Percentiles rank a stretch among this genome's conserved stretches.
These are phyloP conservation scores for Hippolais icterina DNA, from an alignment of 2,113 vertebrate species.

Conservation along the genomic window DNA sequence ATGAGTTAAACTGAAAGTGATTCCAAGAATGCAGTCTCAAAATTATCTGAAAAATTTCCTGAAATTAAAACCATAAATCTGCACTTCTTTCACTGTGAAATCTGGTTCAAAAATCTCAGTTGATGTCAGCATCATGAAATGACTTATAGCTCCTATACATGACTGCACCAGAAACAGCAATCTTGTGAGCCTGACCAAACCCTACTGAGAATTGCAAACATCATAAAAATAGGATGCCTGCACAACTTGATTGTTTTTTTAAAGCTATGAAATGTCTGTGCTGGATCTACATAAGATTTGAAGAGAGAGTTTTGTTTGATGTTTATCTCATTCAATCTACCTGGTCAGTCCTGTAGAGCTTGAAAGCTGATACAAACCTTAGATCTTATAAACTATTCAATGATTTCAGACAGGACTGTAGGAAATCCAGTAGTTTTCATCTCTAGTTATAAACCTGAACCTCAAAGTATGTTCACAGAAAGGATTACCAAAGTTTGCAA, in stretches of 20 bases:
- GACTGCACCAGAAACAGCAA: neutral
- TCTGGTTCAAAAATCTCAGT: neutral
- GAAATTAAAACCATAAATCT: slow-evolving; percentile 29
- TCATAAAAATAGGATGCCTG: neutral
- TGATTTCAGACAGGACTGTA: neutral
- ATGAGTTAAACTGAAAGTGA: slow-evolving; percentile 27
- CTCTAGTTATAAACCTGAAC: neutral
- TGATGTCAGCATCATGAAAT: neutral
- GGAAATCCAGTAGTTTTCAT: neutral
- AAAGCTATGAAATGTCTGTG: neutral
- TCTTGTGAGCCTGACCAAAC: neutral
- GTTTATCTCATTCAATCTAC: neutral
- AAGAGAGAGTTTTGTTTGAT: neutral
- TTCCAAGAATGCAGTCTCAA: neutral
- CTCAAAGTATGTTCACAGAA: neutral
- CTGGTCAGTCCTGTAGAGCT: neutral
- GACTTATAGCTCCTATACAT: neutral
- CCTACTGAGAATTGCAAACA: neutral
- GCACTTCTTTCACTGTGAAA: neutral
- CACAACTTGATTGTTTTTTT: neutral
- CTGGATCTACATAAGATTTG: neutral
- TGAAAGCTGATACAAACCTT: neutral
- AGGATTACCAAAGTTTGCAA: neutral
- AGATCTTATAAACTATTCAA: neutral
- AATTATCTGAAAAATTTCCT: slow-evolving; percentile 14